Percentiles rank a stretch among this genome's conserved stretches.
Conservation (phyloP, 2,113 vertebrate genomes). For the Ceyx margarethae region DNA sequence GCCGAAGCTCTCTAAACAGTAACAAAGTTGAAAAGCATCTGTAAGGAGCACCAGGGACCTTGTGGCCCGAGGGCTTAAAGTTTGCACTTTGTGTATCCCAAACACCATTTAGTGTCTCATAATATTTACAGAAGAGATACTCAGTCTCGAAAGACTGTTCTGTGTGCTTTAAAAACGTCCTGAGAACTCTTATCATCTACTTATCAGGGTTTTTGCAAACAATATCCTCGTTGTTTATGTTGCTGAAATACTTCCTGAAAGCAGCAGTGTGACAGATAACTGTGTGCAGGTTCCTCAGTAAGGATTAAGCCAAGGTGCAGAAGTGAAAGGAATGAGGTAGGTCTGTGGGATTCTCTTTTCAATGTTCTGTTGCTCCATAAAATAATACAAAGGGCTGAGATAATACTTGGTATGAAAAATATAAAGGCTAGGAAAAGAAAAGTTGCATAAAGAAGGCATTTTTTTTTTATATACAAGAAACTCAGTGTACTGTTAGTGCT, state of each 20-base stretch:
- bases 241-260: background rate
- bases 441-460: background rate
- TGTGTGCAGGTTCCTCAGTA: background rate
- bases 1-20: background rate
- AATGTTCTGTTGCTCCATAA: background rate
- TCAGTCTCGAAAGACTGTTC: background rate
- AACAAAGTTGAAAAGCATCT: background rate
- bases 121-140: background rate
- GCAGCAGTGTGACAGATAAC: background rate
- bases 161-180: background rate
- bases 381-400: background rate
- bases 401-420: background rate
- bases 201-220: background rate
- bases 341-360: background rate
- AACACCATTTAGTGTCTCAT: background rate
- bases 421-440: background rate
- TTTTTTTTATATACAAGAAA: background rate
- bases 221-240: background rate
- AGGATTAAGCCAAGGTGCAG: rapidly evolving
- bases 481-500: background rate
- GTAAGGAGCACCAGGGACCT: background rate
- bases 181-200: background rate
- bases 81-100: background rate
- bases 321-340: background rate
- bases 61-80: background rate